Evolutionary conservation across 2,888 invertebrate genomes (phyloP).

Genomic region (Folsomia manolachei): DNA sequence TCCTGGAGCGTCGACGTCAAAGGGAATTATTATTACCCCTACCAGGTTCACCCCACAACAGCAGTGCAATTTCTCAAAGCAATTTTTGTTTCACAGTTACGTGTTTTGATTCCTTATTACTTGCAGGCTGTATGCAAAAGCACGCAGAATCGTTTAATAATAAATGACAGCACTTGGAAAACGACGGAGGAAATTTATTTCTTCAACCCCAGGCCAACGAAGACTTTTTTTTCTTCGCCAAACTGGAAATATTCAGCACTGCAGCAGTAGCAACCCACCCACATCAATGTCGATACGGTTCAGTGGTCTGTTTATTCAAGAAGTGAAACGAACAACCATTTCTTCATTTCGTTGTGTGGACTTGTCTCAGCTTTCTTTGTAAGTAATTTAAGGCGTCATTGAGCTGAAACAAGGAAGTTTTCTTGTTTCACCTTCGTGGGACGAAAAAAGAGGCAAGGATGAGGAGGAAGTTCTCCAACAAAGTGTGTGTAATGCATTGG

Average conservation of each 20-base stretch:
- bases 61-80: constrained; percentile 3
- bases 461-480: too few species aligned
- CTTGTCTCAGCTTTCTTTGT: not conserved
- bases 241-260: too few species aligned
- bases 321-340: not conserved
- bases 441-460: not conserved
- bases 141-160: constrained; percentile 3
- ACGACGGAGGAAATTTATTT: constrained; percentile 1
- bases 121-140: not conserved
- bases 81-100: not conserved
- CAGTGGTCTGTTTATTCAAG: constrained; percentile 3
- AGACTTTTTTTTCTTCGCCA: not conserved
- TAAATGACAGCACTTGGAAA: not conserved
- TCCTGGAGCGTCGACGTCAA: too few species aligned
- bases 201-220: not conserved
- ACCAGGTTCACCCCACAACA: too few species aligned
- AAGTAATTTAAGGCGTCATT: constrained; percentile 8
- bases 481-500: too few species aligned
- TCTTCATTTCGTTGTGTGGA: not conserved
- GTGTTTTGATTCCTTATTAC: not conserved
- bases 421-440: not conserved
- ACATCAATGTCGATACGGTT: not conserved
- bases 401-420: not conserved
- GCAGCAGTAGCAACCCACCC: too few species aligned
- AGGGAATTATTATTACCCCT: too few species aligned